Evolutionary conservation across 2,113 vertebrate species (phyloP).

Genomic region (Lycaon pictus): DNA sequence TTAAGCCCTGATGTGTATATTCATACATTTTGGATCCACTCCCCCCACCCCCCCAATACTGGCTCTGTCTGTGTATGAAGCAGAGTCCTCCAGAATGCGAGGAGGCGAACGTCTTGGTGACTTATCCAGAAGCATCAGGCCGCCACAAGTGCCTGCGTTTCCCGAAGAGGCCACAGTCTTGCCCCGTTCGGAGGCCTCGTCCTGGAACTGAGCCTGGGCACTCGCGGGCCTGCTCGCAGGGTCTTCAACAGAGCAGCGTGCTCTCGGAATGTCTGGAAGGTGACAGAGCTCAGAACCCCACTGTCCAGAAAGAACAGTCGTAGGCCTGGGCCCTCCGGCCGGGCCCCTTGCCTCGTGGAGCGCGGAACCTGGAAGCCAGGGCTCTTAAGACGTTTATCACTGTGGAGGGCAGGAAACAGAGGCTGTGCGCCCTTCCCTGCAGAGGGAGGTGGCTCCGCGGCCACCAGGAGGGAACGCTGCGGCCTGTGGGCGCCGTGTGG

Average conservation of each 20-base stretch:
- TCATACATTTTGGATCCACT: conserved; percentile 65
- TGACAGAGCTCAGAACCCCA: conserved; percentile 75
- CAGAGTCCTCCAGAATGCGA: conserved; percentile 78
- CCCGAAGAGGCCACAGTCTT: conserved; percentile 76
- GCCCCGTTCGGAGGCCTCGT: conserved; percentile 70
- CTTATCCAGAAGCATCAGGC: conserved; percentile 85
- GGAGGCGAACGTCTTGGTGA: conserved; percentile 63
- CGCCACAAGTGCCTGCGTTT: conserved; percentile 87
- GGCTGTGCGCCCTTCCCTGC: not conserved
- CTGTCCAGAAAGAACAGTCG: conserved; percentile 77
- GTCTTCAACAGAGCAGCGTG: conserved; percentile 68
- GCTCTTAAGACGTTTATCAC: conserved; percentile 58
- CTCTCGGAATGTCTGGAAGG: conserved; percentile 73
- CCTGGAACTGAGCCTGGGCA: conserved; percentile 77
- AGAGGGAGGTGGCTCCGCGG: not conserved
- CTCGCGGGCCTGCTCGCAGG: conserved; percentile 64
- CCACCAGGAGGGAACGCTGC: fast-evolving
- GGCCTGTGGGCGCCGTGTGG: fast-evolving
- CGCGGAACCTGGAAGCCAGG: conserved; percentile 66
- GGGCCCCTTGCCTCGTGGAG: conserved; percentile 62
- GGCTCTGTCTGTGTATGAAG: conserved; percentile 73
- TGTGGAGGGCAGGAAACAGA: not conserved
- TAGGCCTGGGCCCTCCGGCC: conserved; percentile 54
- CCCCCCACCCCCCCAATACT: not conserved
- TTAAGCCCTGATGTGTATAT: conserved; percentile 74